Evolutionary conservation across 2,797 vertebrate genomes (phyloP), one percentile per base, ranked within the genome.

Genomic region (Chromobotia macracanthus): DNA sequence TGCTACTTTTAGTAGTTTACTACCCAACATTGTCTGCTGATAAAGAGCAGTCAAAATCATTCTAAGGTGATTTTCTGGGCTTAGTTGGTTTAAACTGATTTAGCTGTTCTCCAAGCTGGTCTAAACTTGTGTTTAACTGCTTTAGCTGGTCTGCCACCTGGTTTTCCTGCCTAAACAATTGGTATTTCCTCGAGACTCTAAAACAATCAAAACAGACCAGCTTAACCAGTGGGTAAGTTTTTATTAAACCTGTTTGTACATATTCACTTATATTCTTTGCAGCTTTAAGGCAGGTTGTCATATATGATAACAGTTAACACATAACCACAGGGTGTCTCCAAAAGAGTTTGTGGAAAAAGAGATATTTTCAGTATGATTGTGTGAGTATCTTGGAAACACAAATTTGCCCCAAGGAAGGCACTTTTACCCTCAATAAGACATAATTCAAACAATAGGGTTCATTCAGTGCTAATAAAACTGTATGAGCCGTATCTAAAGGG

Each of bases 391-490:
- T 21, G 5, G 44, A 67, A 77, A 72, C 44, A 66, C 41, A 88
- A 83, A 80, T 81, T 81, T 88, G 85, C 81, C 84, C 82, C 79
- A 68, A 77, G 88, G 88, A 84, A 84, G 79, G 77, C 83, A 81
- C 87, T 88, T 80, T 72, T 83, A 80, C 78, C 77, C 72, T 80
- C 66, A 80, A 84, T 50, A 41, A 87, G 80, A 51, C 70, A 19
- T 50, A 72, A 81, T 88, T 84, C 64, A 86, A 61, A 86, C 44
- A 77, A 84, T 82, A 81, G 78, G 77, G 86, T 81, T 73, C 82
- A 84, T 72, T 82, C 72, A 79, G 82, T 85, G 78, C 67, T 83
- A 86, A 90, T 86, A 87, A 89, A 79, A 67, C 72, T 85, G 85
- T 79, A 86, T 87, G 48, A 84, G 72, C n/a, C 46, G 35, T 64